Evolutionary conservation across 30 jellyfish, hydroid and myxozoan species (phyloP).

Genomic region (Cassiopea xamachana): DNA sequence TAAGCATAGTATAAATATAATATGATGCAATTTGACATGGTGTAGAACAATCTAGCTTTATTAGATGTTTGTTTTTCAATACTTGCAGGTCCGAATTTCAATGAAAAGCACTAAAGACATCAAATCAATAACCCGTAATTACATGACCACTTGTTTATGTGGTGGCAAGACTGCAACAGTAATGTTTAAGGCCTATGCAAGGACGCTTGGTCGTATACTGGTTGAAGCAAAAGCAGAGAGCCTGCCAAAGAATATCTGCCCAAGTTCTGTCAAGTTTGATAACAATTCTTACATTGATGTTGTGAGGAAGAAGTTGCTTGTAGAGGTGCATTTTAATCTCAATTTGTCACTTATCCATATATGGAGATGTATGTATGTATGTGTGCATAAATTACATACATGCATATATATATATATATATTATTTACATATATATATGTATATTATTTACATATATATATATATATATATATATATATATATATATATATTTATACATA

Average conservation of each 20-base stretch:
- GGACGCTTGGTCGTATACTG: slow-evolving; percentile 78
- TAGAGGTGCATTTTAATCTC: slow-evolving; percentile 57
- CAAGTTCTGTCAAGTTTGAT: slow-evolving; percentile 36
- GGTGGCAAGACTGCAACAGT: slow-evolving; percentile 87
- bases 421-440: no score
- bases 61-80: background rate
- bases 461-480: no score
- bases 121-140: slow-evolving; percentile 49
- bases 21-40: background rate
- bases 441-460: no score
- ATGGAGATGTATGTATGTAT: fast-evolving
- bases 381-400: no score
- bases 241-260: slow-evolving; percentile 74
- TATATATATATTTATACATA: no score
- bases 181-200: slow-evolving; percentile 74
- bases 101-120: slow-evolving; percentile 67
- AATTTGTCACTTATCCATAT: background rate
- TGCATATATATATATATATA: no score
- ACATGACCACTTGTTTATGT: slow-evolving; percentile 71
- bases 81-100: slow-evolving; percentile 68
- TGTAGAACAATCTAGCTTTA: background rate
- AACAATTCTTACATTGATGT: slow-evolving; percentile 68
- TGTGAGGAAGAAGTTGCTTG: slow-evolving; percentile 71
- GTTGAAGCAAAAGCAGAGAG: slow-evolving; percentile 82
- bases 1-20: no score